Conservation (phyloP, 2,113 vertebrate genomes). For the Vulpes lagopus region DNA sequence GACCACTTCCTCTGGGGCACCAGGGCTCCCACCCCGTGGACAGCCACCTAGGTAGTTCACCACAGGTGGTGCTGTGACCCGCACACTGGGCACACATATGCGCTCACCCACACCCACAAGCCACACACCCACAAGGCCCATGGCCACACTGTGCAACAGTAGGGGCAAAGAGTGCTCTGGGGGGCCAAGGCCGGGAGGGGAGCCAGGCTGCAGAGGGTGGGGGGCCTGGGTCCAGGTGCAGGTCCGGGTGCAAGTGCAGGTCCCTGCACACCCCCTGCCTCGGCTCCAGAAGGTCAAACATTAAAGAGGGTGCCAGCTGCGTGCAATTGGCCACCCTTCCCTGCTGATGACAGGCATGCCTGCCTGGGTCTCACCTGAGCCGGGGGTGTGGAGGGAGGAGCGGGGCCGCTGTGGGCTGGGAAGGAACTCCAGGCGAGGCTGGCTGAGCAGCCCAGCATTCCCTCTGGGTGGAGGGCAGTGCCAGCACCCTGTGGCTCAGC, state of each 20-base stretch:
- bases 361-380: no score
- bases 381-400: not conserved
- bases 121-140: not conserved
- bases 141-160: accelerated
- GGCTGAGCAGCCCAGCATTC: accelerated
- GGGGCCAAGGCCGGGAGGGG: accelerated
- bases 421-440: constrained; percentile 43
- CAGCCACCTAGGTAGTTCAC: not conserved
- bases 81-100: no score
- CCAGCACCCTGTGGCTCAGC: not conserved
- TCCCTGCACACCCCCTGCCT: accelerated
- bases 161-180: not conserved
- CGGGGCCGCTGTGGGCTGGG: accelerated
- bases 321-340: accelerated
- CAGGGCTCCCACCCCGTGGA: not conserved
- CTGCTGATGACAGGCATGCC: not conserved
- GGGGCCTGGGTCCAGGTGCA: no score
- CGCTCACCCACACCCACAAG: accelerated
- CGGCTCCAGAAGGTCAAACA: not conserved
- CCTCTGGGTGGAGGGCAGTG: not conserved
- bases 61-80: accelerated
- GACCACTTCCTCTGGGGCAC: accelerated
- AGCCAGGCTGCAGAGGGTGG: accelerated
- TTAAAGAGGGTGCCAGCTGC: not conserved
- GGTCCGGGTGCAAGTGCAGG: accelerated